Evolutionary conservation across 1,140 invertebrate genomes (phyloP).

Genomic region (Cephus cinctus): DNA sequence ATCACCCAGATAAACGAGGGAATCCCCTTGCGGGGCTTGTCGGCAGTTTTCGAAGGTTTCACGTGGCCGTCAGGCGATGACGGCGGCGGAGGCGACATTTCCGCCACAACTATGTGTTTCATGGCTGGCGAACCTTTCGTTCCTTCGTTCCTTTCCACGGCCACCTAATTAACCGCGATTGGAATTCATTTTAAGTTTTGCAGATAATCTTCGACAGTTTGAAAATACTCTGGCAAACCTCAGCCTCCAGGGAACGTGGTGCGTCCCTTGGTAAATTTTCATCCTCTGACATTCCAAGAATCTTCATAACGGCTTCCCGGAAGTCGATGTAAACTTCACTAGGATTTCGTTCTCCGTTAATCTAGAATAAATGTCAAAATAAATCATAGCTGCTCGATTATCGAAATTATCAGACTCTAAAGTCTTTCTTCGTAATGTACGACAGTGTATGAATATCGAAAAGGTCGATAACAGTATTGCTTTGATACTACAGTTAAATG

Average conservation of each 20-base stretch:
- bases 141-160: conserved; percentile 36
- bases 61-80: conserved; percentile 18
- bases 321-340: conserved; percentile 81
- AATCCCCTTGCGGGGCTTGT: conserved; percentile 45
- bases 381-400: too few relatives aligned
- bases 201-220: too few relatives aligned
- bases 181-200: background rate
- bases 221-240: too few relatives aligned
- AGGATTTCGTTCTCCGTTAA: conserved; percentile 81
- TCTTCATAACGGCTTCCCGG: conserved; percentile 68
- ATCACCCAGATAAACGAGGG: conserved; percentile 77
- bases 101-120: conserved; percentile 17
- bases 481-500: too few relatives aligned
- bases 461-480: too few relatives aligned
- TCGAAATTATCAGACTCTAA: too few relatives aligned
- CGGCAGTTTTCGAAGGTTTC: conserved; percentile 36
- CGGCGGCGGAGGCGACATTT: conserved; percentile 6
- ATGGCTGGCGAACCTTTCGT: conserved; percentile 19
- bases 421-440: too few relatives aligned
- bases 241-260: conserved; percentile 40
- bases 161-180: conserved; percentile 37
- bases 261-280: conserved; percentile 18
- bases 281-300: conserved; percentile 66
- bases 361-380: conserved; percentile 61
- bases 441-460: too few relatives aligned